Evolutionary conservation across 2,888 invertebrate species (phyloP), one percentile per base, ranked within the genome.

Genomic region (Xestia rhomboidea): DNA sequence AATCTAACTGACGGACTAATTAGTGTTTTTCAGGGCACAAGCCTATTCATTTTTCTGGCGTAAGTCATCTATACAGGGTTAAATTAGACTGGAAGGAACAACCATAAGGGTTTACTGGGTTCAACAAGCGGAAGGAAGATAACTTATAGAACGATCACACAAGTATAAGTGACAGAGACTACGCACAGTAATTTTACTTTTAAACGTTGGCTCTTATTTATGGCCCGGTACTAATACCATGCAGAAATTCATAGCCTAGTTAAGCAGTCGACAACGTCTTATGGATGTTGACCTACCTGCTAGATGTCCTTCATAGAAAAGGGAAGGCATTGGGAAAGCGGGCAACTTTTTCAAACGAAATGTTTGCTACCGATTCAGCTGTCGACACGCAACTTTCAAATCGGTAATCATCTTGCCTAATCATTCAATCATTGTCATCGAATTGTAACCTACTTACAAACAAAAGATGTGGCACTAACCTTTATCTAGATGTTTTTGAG

Each of bases 401-500:
- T 67, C 72, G 51, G 38, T 73, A 69, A 68, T 64, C 62, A 72
- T 73, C 41, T 84, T 79, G 62, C 68, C 51, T 70, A 86, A 83
- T 72, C 73, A 64, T 83, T 73, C 76, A 62, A 85, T 75, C 63
- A 51, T 73, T 67, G 71, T 77, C 44, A 73, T 30, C 46, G 27
- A 72, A 41, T 54, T 51, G 68, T 67, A 73, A 83, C 74, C 74
- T 82, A 86, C 60, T 38, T 79, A 72, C 27, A 62, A 69, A 77
- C 67, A 80, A 85, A 68, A 71, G 57, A 73, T 27, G 24, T 57
- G 75, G 41, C 44, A 88, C 92, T 73, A 60, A 96, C 96, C 95
- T 95, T 95, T 96, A 21, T 96, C 96, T 85, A 93, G 93, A 84
- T 89, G 87, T 87, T 95, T 96, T 44, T 67, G 78, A 5, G 96